These are phyloP conservation scores for Ormyrus thymus DNA, from an alignment of 2,888 invertebrate genomes.

Conservation along the genomic window DNA sequence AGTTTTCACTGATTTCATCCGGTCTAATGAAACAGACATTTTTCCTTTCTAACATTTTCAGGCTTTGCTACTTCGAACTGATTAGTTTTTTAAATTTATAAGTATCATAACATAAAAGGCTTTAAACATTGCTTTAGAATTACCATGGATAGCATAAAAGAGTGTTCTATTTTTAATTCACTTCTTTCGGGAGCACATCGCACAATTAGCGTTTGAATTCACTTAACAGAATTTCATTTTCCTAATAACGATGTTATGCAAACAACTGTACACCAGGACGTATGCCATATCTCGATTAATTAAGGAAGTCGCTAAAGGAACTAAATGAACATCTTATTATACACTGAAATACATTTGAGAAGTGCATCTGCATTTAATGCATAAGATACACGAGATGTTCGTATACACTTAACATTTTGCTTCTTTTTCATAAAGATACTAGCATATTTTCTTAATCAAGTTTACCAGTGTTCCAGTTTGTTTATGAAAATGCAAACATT, in stretches of 20 bases:
- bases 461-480: no score
- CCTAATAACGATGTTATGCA: background rate
- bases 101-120: no score
- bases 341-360: background rate
- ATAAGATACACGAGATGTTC: no score
- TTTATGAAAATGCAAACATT: no score
- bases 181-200: background rate
- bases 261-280: background rate
- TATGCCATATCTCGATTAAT: background rate
- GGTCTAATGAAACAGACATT: slow-evolving; percentile 26
- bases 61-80: no score
- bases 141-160: no score
- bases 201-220: slow-evolving; percentile 3
- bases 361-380: background rate
- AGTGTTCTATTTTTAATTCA: background rate
- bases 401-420: no score
- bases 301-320: background rate
- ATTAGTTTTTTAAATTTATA: no score
- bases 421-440: no score
- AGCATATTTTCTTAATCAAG: no score
- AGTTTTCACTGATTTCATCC: slow-evolving; percentile 36
- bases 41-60: slow-evolving; percentile 5
- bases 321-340: background rate
- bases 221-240: slow-evolving; percentile 3
- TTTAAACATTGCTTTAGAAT: no score